Evolutionary conservation across 2,888 invertebrate species (phyloP).

Genomic region (Elgonia sp.): DNA sequence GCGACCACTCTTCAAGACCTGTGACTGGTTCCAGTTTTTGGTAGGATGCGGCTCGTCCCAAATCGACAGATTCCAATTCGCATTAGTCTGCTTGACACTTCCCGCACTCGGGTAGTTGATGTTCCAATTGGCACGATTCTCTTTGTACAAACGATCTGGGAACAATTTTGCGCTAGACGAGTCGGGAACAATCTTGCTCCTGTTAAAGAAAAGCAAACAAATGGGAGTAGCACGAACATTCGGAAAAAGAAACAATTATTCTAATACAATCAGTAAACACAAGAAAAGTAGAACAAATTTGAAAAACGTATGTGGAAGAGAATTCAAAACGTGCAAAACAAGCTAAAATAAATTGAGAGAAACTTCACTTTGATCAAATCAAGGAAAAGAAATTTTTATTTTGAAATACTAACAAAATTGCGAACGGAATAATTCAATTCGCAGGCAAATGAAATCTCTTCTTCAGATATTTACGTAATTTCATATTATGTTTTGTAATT

Average conservation of each 20-base stretch:
- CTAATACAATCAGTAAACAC: constrained; percentile 24
- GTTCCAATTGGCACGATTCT: constrained; percentile 87
- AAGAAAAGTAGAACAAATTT: background rate
- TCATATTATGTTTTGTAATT: too few relatives aligned
- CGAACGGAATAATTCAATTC: too few relatives aligned
- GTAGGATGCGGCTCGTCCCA: constrained; percentile 84
- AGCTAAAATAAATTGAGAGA: too few relatives aligned
- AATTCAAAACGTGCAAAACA: background rate
- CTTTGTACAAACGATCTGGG: constrained; percentile 86
- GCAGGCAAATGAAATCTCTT: too few relatives aligned
- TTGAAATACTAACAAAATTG: too few relatives aligned
- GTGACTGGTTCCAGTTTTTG: constrained; percentile 81
- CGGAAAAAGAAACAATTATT: constrained; percentile 26
- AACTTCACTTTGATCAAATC: too few relatives aligned
- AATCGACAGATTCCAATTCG: constrained; percentile 83
- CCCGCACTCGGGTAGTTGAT: constrained; percentile 86
- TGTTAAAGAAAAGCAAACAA: constrained; percentile 60
- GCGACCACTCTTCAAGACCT: constrained; percentile 84
- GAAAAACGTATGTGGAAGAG: background rate
- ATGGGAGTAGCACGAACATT: constrained; percentile 5
- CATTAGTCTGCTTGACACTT: constrained; percentile 82
- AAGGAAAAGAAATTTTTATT: too few relatives aligned
- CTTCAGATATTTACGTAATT: too few relatives aligned
- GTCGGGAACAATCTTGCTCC: constrained; percentile 84
- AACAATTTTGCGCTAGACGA: constrained; percentile 81